phyloP scores from a whole-genome alignment of 2,888 invertebrate genomes.

The Ophioninae sp. region DNA sequence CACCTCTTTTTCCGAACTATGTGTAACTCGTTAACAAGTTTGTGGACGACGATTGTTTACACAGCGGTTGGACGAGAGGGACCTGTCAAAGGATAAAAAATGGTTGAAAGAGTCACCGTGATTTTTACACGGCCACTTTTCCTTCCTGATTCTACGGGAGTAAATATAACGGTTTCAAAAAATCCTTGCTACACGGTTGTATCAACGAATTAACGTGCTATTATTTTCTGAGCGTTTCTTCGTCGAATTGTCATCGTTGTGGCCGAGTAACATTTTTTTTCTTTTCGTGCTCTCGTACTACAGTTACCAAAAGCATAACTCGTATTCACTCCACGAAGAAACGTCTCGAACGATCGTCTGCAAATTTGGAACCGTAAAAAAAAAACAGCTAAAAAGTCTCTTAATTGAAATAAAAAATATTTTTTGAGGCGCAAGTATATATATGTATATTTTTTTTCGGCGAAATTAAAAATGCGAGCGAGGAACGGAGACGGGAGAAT shows the following conservation, averaged over 20 bases:
- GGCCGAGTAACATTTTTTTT: slow-evolving; percentile 30
- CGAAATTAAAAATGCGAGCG: neutral
- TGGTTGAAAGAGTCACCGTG: neutral
- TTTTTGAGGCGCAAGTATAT: neutral
- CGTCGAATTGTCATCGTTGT: slow-evolving; percentile 12
- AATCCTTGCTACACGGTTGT: slow-evolving; percentile 35
- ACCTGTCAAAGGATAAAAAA: neutral
- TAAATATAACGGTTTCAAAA: slow-evolving; percentile 52
- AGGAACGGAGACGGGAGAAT: neutral
- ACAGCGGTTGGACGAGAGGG: neutral
- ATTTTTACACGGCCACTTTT: slow-evolving; percentile 28
- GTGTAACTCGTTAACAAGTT: neutral
- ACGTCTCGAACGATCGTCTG: slow-evolving; percentile 13
- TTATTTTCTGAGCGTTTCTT: slow-evolving; percentile 32
- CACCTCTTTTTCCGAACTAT: neutral
- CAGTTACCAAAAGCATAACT: slow-evolving; percentile 33
- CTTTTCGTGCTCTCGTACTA: slow-evolving; percentile 1
- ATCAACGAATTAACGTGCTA: slow-evolving; percentile 50
- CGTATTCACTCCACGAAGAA: slow-evolving; percentile 9
- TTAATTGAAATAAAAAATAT: neutral
- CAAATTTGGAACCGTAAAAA: slow-evolving; percentile 10
- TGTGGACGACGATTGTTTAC: neutral
- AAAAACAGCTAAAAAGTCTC: neutral
- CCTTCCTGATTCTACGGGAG: slow-evolving; percentile 17
- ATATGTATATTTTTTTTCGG: neutral